Evolutionary conservation across 2,888 invertebrate species (phyloP), one percentile per base, ranked within the genome.

Genomic region (Zelleria hepariella): DNA sequence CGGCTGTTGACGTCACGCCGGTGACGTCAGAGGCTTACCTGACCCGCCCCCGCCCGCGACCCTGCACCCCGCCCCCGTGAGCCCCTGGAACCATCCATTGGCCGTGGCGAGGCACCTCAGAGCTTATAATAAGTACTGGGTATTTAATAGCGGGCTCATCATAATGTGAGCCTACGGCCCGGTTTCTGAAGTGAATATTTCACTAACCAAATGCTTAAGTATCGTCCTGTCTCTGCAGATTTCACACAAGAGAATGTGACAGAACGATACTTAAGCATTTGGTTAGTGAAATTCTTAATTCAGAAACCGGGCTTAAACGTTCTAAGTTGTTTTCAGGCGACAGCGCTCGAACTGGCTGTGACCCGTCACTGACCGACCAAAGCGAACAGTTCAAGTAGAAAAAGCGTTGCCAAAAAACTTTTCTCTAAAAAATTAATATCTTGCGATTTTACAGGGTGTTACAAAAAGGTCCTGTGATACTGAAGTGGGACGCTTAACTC

Each of bases 21-120:
- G 77, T 85, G 86, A 85, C 87, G 87, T 86, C 86, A 84, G 72
- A 66, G 4, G 62, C 68, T 70, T 67, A 74, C 76, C 77, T 75
- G 72, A 77, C 74, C 72, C 72, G 67, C 65, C 69, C 73, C 72
- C 68, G 64, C 65, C 61, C 62, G 59, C 59, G 65, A 64, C 67
- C 64, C 60, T 52, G 58, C 57, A 49, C 27, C 59, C 51, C 57
- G 27, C 23, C 58, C 49, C 60, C 52, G 47, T 67, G 42, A n/a
- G 25, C 23, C 24, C 5, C 24, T 25, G 24, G 23, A 10, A 51
- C 51, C 23, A 15, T n/a, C 15, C 32, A 42, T 10, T 42, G 54
- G 15, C 25, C 20, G 7, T 21, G 51, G 21, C 23, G 10, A 51
- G 21, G 23, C 23, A 51, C 51, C 51, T 3, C 20, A 42, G 51